Evolutionary conservation across 1,140 invertebrate species (phyloP).

Genomic region (Drosophila sproati): DNA sequence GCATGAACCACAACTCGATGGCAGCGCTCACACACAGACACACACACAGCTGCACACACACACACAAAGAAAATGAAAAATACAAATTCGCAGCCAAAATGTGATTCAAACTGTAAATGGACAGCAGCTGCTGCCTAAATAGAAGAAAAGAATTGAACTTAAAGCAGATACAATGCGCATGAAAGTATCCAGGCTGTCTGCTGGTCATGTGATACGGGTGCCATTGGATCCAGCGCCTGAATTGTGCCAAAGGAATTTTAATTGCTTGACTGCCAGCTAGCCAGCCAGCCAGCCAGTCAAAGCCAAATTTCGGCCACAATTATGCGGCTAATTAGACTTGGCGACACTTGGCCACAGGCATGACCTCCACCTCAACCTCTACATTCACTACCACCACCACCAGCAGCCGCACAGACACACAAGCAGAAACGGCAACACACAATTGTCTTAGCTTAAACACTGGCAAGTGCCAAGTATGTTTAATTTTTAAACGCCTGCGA

Average conservation of each 20-base stretch:
- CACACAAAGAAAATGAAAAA: too few species aligned
- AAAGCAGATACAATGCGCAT: background rate
- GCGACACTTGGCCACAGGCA: slow-evolving; percentile 34
- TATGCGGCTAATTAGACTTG: slow-evolving; percentile 48
- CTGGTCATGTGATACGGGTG: background rate
- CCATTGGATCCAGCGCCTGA: slow-evolving; percentile 13
- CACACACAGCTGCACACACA: too few species aligned
- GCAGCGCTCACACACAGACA: background rate
- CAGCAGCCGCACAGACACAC: background rate
- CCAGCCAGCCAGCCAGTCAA: background rate
- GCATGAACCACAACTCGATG: background rate
- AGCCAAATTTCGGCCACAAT: slow-evolving; percentile 33
- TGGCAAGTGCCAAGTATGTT: background rate
- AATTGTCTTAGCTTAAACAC: background rate
- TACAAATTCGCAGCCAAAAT: background rate
- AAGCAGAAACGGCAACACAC: slow-evolving; percentile 1
- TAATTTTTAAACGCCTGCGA: slow-evolving; percentile 17
- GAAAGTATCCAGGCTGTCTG: slow-evolving; percentile 4
- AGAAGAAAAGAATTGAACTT: background rate
- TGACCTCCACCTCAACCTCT: background rate
- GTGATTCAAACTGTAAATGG: background rate
- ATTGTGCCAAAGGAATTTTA: slow-evolving; percentile 44
- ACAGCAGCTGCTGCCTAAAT: background rate
- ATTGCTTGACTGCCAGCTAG: slow-evolving; percentile 34
- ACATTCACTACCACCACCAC: too few species aligned